Evolutionary conservation across 2,113 vertebrate species (phyloP).

Genomic region (Chloropsis cyanopogon): DNA sequence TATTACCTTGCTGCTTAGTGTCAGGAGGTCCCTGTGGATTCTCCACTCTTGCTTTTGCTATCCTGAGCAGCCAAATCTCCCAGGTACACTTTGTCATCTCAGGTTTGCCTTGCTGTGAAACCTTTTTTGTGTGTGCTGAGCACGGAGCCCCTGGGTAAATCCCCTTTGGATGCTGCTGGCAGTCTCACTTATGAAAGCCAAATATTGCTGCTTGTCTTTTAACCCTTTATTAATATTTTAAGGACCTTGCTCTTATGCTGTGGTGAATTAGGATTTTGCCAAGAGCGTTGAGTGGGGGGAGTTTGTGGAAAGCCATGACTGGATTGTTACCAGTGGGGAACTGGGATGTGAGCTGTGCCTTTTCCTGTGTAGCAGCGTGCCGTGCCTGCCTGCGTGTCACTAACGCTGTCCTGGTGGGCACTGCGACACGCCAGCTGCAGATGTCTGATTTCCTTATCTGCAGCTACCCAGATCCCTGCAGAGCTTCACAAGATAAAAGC

Average conservation of each 20-base stretch:
- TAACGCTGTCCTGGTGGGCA: background rate
- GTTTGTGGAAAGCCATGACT: background rate
- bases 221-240: conserved; percentile 1
- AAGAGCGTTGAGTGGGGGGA: background rate
- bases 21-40: conserved; percentile 18
- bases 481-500: background rate
- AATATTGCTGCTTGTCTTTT: background rate
- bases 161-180: background rate
- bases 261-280: background rate
- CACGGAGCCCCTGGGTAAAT: background rate
- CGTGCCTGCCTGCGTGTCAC: fast-evolving
- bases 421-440: background rate
- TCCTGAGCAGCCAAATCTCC: background rate
- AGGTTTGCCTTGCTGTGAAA: background rate
- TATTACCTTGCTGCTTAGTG: background rate
- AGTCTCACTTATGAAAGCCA: background rate
- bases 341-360: fast-evolving
- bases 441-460: conserved; percentile 12
- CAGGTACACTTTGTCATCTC: background rate
- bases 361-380: fast-evolving
- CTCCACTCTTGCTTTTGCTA: background rate
- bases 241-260: background rate
- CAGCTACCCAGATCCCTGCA: background rate
- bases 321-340: background rate
- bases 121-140: background rate